Evolutionary conservation across 2,888 invertebrate genomes (phyloP).

Genomic region (Philhelius pedissequus): DNA sequence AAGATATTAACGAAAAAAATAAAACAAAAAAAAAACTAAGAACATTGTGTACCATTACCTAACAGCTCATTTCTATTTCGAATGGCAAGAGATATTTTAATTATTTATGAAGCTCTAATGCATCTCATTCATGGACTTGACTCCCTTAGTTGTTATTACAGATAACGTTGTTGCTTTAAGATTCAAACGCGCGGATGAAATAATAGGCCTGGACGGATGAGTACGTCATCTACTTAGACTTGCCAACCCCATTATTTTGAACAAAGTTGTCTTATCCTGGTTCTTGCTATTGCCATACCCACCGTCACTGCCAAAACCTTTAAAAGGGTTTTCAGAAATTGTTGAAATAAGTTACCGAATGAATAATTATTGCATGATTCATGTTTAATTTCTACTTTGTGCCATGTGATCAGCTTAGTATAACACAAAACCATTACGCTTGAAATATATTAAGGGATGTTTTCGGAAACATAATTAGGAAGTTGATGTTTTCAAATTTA

Average conservation of each 20-base stretch:
- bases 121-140: slow-evolving; percentile 66
- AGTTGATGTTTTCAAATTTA: slow-evolving; percentile 39
- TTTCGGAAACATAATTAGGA: slow-evolving; percentile 42
- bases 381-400: slow-evolving; percentile 65
- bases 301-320: slow-evolving; percentile 30
- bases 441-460: slow-evolving; percentile 59
- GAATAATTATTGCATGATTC: slow-evolving; percentile 68
- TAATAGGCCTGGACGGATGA: slow-evolving; percentile 59
- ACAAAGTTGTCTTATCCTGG: slow-evolving; percentile 61
- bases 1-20: slow-evolving; percentile 27
- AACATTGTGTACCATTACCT: slow-evolving; percentile 28
- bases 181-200: slow-evolving; percentile 63
- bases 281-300: slow-evolving; percentile 28
- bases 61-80: slow-evolving; percentile 51
- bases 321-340: slow-evolving; percentile 60
- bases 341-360: slow-evolving; percentile 66
- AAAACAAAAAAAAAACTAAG: slow-evolving; percentile 17
- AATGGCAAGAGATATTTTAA: slow-evolving; percentile 55
- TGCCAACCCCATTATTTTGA: slow-evolving; percentile 51
- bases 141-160: slow-evolving; percentile 57
- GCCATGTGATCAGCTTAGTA: slow-evolving; percentile 67
- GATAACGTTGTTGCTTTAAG: slow-evolving; percentile 59
- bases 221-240: slow-evolving; percentile 63
- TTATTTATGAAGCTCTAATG: slow-evolving; percentile 65
- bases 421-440: slow-evolving; percentile 65